Evolutionary conservation across 2,797 vertebrate genomes (phyloP), one percentile per base, ranked within the genome.

Genomic region (Darevskia mixta): DNA sequence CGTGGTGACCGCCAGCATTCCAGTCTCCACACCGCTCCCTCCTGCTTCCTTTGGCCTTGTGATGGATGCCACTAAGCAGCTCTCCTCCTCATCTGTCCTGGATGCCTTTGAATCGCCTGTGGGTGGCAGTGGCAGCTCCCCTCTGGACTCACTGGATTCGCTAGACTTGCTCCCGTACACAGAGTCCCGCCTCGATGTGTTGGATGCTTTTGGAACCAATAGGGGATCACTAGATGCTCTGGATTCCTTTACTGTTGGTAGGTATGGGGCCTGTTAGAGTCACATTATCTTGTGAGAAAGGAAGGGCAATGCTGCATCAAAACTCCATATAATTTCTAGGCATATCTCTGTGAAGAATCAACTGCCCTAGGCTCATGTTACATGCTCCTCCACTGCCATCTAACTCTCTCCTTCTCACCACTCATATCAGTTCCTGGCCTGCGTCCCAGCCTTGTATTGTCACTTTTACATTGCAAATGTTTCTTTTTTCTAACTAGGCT

Each of bases 1-100:
- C 0, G 95, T 97, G 69, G 98, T 97, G 93, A 95, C 96, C 2
- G 95, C 96, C 38, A 97, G 95, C 92, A 97, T 99, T 79, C 98
- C 98, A 0, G 96, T 98, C 66, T 97, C 98, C 8, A 98, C 98
- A 1, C 94, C 98, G 0, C 97, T 99, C 83, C 97, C 98, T 7
- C 97, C 98, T 1, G 97, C 98, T 85, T 99, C 98, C 92, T 99
- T 99, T 4, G 97, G 92, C 92, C 97, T 98, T 0, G 93, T 97
- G 92, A 95, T 97, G 96, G 97, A 97, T 89, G 95, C 96, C 82
- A 95, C 95, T 91, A 97, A 97, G 86, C 96, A 97, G 93, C 95
- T 97, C 82, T 95, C 97, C 6, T 95, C 97, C 90, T 95, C 96
- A 83, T 97, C 97, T 29, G 94, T 97, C 58, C 93, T 97, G 95